phyloP scores from a whole-genome alignment of 2,797 vertebrate species.

The Gobionotothen gibberifrons region DNA sequence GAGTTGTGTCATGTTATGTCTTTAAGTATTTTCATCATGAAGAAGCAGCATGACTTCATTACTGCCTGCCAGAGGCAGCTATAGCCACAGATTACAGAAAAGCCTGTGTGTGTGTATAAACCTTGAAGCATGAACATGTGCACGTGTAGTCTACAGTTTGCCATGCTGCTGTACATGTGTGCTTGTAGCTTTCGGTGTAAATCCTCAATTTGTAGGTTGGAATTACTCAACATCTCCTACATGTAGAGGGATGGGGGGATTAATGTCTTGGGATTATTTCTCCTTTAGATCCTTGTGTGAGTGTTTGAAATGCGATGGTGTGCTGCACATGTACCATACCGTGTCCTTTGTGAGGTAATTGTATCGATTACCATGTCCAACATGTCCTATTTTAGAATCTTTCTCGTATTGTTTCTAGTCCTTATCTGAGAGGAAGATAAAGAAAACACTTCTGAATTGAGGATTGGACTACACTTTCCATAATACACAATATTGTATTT shows the following conservation, averaged over 20 bases:
- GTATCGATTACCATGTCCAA: constrained; percentile 28
- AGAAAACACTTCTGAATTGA: background rate
- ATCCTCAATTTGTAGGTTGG: constrained; percentile 72
- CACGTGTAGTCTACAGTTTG: constrained; percentile 39
- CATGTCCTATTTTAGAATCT: constrained; percentile 21
- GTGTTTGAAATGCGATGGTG: constrained; percentile 40
- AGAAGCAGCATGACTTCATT: constrained; percentile 60
- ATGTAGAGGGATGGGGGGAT: constrained; percentile 62
- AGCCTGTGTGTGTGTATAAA: constrained; percentile 36
- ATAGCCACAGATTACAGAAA: constrained; percentile 72
- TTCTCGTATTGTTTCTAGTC: constrained; percentile 24
- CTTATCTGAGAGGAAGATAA: constrained; percentile 1
- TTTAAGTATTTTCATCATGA: constrained; percentile 47
- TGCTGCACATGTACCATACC: constrained; percentile 13
- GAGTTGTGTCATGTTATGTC: constrained; percentile 29
- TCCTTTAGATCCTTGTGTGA: constrained; percentile 49
- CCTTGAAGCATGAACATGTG: constrained; percentile 44
- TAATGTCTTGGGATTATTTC: constrained; percentile 71
- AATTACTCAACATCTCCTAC: constrained; percentile 68
- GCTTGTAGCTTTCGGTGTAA: constrained; percentile 59
- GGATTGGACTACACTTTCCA: background rate
- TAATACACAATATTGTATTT: background rate
- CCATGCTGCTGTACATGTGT: constrained; percentile 42
- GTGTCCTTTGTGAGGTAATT: constrained; percentile 25
- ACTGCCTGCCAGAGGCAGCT: constrained; percentile 62